phyloP scores from a whole-genome alignment of 2,797 vertebrate species.

The Oophaga sylvatica region DNA sequence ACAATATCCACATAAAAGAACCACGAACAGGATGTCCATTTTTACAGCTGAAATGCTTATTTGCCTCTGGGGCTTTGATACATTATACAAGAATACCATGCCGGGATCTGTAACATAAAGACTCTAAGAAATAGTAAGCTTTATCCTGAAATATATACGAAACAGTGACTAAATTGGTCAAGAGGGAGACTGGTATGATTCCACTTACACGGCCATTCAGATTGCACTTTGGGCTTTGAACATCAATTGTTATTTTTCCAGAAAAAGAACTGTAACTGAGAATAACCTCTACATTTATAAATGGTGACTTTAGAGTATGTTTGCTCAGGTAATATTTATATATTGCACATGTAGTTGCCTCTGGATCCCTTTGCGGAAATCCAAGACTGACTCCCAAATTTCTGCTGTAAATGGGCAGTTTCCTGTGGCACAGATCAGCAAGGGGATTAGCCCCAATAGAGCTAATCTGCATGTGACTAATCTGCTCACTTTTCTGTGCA shows the following conservation, averaged over 20 bases:
- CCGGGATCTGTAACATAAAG: neutral
- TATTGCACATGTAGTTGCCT: too few species aligned
- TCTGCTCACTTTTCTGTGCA: too few species aligned
- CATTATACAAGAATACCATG: conserved; percentile 30
- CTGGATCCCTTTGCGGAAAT: too few species aligned
- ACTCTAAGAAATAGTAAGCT: conserved; percentile 24
- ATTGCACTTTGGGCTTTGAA: neutral
- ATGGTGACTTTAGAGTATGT: neutral
- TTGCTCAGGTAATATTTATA: too few species aligned
- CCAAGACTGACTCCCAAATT: too few species aligned
- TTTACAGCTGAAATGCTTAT: conserved; percentile 35
- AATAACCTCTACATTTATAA: conserved; percentile 6
- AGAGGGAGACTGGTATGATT: conserved; percentile 14
- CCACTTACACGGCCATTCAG: conserved; percentile 1
- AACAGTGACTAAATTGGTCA: conserved; percentile 4
- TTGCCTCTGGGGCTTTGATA: conserved; percentile 25
- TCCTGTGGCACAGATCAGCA: too few species aligned
- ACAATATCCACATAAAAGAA: conserved; percentile 37
- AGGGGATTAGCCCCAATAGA: too few species aligned
- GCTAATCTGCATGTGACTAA: too few species aligned
- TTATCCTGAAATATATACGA: conserved; percentile 7
- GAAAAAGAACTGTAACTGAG: neutral
- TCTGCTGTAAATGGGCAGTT: too few species aligned
- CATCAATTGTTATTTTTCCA: conserved; percentile 13
- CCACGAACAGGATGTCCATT: conserved; percentile 30